A percentile compares a stretch with the other conserved stretches of the same genome.
Conservation (phyloP, 1,140 invertebrate genomes). For the Homarus americanus region DNA sequence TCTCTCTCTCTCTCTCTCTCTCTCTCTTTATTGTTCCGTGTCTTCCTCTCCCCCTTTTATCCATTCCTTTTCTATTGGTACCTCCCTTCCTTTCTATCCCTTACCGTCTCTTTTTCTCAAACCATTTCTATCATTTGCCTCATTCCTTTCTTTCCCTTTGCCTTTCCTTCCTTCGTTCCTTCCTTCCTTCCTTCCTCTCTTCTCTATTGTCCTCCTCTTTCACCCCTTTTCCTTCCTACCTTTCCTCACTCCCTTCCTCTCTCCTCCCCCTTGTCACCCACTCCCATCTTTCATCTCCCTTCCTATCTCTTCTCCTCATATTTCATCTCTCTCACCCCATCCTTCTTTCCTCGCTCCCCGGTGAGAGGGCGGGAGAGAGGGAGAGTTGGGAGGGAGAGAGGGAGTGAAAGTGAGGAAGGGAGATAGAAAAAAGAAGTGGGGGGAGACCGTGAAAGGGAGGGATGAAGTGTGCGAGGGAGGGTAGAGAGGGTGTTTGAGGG, state of each 20-base stretch:
- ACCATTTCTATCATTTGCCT: neutral
- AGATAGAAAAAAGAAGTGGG: neutral
- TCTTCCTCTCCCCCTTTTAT: neutral
- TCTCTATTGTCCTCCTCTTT: neutral
- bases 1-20: constrained; percentile 21
- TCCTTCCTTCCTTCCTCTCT: neutral
- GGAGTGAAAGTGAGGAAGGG: too few species aligned
- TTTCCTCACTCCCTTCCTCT: neutral
- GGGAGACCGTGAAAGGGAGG: neutral
- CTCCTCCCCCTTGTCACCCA: constrained; percentile 11
- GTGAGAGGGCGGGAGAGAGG: neutral
- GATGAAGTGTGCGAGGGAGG: neutral
- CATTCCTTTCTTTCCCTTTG: neutral
- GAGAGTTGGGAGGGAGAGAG: neutral
- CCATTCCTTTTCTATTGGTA: neutral
- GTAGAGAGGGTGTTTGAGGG: too few species aligned
- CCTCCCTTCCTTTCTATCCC: neutral
- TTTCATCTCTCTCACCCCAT: neutral
- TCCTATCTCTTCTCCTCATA: constrained; percentile 22
- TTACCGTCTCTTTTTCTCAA: too few species aligned
- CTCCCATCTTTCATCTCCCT: constrained; percentile 21
- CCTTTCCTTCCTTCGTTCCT: constrained; percentile 8
- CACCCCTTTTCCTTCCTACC: neutral
- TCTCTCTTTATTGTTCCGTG: constrained; percentile 5
- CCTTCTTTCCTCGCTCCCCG: neutral